Conservation (phyloP, 1,140 invertebrate species). For the Bombus terrestris region DNA sequence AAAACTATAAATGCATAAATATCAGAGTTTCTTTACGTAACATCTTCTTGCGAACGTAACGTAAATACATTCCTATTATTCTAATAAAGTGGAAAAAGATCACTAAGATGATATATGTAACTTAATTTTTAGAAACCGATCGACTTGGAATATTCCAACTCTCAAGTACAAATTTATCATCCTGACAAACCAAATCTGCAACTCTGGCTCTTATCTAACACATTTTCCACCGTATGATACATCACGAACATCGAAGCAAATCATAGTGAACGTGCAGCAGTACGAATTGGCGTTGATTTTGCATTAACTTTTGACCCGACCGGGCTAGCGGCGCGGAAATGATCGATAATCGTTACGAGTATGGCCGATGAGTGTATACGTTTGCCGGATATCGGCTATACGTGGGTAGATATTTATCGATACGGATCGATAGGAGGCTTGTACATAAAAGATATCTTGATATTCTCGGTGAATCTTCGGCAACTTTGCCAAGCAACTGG, state of each 20-base stretch:
- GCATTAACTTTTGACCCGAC: slow-evolving; percentile 58
- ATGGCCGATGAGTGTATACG: slow-evolving; percentile 16
- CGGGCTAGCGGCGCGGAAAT: slow-evolving; percentile 54
- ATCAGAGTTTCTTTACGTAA: no score
- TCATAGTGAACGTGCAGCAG: slow-evolving; percentile 1
- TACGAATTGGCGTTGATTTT: slow-evolving; percentile 62
- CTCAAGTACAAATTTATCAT: background rate
- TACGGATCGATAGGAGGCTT: slow-evolving; percentile 45
- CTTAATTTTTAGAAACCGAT: background rate
- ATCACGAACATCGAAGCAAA: slow-evolving; percentile 7
- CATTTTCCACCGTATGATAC: background rate
- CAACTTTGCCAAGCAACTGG: slow-evolving; percentile 36
- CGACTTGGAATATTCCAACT: background rate
- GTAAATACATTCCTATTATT: no score
- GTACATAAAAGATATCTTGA: slow-evolving; percentile 33
- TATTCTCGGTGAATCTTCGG: slow-evolving; percentile 56
- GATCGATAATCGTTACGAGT: slow-evolving; percentile 66
- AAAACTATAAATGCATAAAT: no score
- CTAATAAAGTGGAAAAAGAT: background rate
- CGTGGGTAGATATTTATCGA: slow-evolving; percentile 55
- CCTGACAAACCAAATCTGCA: background rate
- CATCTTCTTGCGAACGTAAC: no score
- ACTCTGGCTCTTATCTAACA: background rate
- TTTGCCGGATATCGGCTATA: slow-evolving; percentile 56
- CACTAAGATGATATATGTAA: background rate